A percentile compares a stretch with the other conserved stretches of the same genome.
These are phyloP conservation scores for Hyppa rectilinea DNA, from an alignment of 2,888 invertebrate genomes.

Conservation along the genomic window DNA sequence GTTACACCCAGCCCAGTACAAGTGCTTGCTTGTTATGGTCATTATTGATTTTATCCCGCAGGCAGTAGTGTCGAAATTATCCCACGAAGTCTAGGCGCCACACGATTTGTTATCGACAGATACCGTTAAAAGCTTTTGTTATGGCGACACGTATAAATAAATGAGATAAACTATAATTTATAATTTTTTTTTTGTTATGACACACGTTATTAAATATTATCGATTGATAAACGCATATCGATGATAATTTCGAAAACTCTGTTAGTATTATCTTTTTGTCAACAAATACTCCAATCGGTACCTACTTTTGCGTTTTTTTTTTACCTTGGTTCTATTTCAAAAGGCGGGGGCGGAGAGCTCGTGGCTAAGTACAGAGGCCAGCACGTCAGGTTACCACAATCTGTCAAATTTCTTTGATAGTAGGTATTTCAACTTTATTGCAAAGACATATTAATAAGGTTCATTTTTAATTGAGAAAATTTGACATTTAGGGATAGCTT, in stretches of 20 bases:
- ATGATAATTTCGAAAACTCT: not conserved
- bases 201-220: slow-evolving; percentile 9
- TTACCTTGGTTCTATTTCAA: not conserved
- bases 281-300: not conserved
- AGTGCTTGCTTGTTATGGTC: not conserved
- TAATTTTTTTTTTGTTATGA: slow-evolving; percentile 15
- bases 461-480: no score
- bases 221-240: slow-evolving; percentile 3
- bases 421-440: no score
- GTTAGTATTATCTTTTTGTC: not conserved
- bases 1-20: no score
- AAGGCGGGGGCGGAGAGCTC: no score
- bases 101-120: not conserved
- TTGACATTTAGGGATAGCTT: no score
- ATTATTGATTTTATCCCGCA: not conserved
- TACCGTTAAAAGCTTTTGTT: slow-evolving; percentile 8
- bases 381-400: no score
- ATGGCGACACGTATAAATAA: not conserved
- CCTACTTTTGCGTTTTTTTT: not conserved
- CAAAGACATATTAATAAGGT: no score
- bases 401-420: no score
- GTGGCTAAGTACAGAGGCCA: no score
- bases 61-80: not conserved
- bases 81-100: not conserved
- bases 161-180: not conserved